Evolutionary conservation across 2,113 vertebrate species (phyloP).

Genomic region (Echinops telfairi): DNA sequence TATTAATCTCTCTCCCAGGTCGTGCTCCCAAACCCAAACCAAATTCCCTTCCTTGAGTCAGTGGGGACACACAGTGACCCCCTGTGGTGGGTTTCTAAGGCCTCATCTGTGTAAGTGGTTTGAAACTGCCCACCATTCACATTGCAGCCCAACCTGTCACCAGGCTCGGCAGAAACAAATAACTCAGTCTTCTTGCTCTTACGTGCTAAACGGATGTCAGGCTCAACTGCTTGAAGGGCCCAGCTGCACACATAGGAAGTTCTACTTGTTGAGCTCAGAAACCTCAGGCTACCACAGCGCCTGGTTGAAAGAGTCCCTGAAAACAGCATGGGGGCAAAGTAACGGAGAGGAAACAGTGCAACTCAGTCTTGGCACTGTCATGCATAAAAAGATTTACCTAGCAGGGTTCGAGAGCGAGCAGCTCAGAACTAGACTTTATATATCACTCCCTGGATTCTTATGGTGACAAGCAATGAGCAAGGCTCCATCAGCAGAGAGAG

Average conservation of each 20-base stretch:
- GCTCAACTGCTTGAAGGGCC: neutral
- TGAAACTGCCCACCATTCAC: too few relatives aligned
- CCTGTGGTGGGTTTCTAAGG: too few relatives aligned
- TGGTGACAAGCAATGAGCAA: neutral
- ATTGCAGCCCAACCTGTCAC: too few relatives aligned
- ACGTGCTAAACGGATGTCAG: neutral
- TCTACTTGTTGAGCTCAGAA: neutral
- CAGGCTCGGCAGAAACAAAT: neutral
- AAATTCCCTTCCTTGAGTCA: too few relatives aligned
- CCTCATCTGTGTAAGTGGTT: too few relatives aligned
- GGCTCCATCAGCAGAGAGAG: neutral
- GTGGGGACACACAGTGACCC: too few relatives aligned
- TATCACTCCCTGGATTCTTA: neutral
- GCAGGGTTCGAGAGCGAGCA: neutral
- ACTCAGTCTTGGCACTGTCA: neutral
- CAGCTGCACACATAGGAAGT: neutral
- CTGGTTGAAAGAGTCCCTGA: neutral
- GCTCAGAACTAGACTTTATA: slow-evolving; percentile 17
- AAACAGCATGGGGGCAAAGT: neutral
- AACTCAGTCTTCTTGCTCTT: neutral
- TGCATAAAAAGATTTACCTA: slow-evolving; percentile 50
- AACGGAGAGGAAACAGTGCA: neutral
- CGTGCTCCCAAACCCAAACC: too few relatives aligned
- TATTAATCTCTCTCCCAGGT: neutral
- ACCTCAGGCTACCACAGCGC: neutral